These are phyloP conservation scores for Dastarcus helophoroides DNA, from an alignment of 2,888 invertebrate species.

Conservation along the genomic window DNA sequence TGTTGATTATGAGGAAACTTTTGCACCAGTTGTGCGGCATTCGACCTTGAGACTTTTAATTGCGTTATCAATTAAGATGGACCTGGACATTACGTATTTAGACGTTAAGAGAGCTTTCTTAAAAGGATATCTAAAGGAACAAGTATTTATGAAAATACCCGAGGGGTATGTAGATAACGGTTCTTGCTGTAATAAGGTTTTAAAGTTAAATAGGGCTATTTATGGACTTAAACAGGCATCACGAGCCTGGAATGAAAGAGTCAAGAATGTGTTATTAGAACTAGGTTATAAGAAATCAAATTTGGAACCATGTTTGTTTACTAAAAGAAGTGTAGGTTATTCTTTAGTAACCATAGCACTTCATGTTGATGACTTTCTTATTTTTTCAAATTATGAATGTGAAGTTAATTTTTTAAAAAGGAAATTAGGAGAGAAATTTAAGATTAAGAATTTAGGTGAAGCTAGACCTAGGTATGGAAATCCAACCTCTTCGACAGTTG, in stretches of 20 bases:
- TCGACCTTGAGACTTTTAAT: constrained; percentile 14
- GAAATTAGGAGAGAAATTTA: constrained; percentile 4
- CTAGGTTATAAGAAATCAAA: constrained; percentile 12
- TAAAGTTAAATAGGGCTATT: no score
- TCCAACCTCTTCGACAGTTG: no score
- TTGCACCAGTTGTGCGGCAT: constrained; percentile 15
- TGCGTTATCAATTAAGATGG: constrained; percentile 11
- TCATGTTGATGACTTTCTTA: no score
- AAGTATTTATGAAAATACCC: constrained; percentile 12
- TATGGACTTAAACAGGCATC: constrained; percentile 14
- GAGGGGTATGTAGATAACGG: no score
- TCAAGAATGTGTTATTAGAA: constrained; percentile 10
- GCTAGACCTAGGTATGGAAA: no score
- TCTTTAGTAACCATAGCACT: no score
- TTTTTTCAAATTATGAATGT: no score
- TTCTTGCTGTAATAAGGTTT: no score
- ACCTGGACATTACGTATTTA: constrained; percentile 7
- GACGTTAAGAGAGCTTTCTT: constrained; percentile 15
- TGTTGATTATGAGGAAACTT: constrained; percentile 15
- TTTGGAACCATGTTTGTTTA: no score
- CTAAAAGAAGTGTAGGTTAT: no score
- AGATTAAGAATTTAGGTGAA: constrained; percentile 7
- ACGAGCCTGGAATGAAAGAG: constrained; percentile 11
- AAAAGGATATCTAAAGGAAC: constrained; percentile 13
- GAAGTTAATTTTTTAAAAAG: constrained; percentile 1